These are phyloP conservation scores for Eurystomus gularis DNA, from an alignment of 2,113 vertebrate species.

Conservation along the genomic window DNA sequence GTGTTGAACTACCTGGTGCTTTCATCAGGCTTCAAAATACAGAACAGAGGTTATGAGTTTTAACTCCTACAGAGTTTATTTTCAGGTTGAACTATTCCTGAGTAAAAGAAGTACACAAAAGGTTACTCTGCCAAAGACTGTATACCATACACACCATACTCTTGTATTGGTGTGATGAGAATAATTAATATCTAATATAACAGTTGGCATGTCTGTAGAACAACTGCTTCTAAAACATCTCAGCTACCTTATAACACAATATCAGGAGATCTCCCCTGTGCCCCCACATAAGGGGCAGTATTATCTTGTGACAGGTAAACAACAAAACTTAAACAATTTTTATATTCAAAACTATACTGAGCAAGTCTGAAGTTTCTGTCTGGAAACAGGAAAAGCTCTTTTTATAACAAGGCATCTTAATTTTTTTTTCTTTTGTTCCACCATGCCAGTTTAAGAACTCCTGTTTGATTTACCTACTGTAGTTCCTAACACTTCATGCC, in stretches of 20 bases:
- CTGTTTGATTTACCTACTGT: background rate
- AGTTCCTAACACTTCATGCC: background rate
- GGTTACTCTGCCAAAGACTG: background rate
- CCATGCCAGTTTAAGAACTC: background rate
- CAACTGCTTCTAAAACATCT: background rate
- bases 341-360: background rate
- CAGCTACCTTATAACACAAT: background rate
- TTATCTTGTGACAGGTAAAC: background rate
- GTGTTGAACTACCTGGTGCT: background rate
- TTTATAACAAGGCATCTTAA: background rate
- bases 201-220: background rate
- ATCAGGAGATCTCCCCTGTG: background rate
- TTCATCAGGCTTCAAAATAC: background rate
- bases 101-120: background rate
- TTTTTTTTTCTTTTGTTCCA: background rate
- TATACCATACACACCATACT: too few relatives aligned
- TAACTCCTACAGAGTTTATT: background rate
- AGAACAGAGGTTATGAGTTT: background rate
- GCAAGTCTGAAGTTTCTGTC: background rate
- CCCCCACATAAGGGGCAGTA: fast-evolving
- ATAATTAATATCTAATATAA: background rate
- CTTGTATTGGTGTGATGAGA: background rate
- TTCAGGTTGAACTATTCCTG: background rate
- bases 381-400: background rate
- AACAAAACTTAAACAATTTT: background rate